Evolutionary conservation across 2,888 invertebrate species (phyloP), one percentile per base, ranked within the genome.

Genomic region (Pheosia tremula): DNA sequence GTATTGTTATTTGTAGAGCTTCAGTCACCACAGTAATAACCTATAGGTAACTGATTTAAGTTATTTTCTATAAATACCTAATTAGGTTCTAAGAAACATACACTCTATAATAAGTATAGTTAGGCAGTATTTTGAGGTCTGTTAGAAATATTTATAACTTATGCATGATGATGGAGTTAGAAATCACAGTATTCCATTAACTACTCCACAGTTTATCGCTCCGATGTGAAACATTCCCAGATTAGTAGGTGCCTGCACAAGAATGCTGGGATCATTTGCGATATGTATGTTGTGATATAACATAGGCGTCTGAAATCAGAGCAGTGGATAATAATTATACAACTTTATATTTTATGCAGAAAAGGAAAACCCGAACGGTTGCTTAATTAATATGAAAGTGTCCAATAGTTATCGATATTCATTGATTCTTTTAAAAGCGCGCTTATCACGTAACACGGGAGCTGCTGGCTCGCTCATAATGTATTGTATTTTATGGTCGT

Each of bases 401-500:
- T 80, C 74, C 75, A 79, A 79, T 75, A 77, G 75, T 75, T 78
- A 78, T 79, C 74, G 76, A 80, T 78, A 82, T 83, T 82, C 82
- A 83, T 85, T 83, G 82, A 81, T 83, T 82, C 76, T 84, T 85
- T 83, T 83, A 84, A 81, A 85, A 68, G 68, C 64, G 76, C 73
- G 80, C 68, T 80, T 83, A 84, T 84, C 84, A 90, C 90, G 90
- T 91, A 91, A 90, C 85, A 83, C 91, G 80, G 91, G 82, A 91
- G 91, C 87, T 77, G 74, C 75, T 80, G 81, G 81, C 75, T 80
- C 66, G 83, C 83, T 88, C 89, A 83, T 91, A 88, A 91, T 87
- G 87, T 89, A 84, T 87, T 87, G 86, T 88, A 88, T 87, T 91
- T 91, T 90, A 90, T 87, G 82, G 80, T 82, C 84, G 80, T 84